A percentile compares a stretch with the other conserved stretches of the same genome.
phyloP scores from a whole-genome alignment of 1,140 invertebrate genomes.

The Megalopta genalis region DNA sequence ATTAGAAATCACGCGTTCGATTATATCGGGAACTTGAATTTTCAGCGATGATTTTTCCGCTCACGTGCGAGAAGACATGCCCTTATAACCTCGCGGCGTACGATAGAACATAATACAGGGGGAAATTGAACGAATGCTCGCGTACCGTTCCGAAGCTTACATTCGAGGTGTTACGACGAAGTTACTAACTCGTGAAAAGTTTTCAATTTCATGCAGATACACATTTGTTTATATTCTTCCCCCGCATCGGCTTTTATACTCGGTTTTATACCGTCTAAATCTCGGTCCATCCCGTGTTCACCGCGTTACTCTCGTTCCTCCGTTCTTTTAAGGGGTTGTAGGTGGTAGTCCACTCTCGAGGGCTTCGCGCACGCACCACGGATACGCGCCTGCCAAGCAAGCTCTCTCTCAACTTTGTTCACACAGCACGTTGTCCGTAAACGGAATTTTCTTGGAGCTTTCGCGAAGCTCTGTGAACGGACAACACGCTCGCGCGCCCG shows the following conservation, averaged over 20 bases:
- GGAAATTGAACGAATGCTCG: not conserved
- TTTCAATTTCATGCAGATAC: constrained; percentile 12
- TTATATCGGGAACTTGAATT: too few relatives aligned
- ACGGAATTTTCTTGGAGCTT: constrained; percentile 64
- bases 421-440: constrained; percentile 64
- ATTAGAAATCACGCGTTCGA: too few relatives aligned
- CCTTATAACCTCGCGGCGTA: not conserved
- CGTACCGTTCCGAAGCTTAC: not conserved
- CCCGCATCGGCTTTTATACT: not conserved
- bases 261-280: constrained; percentile 29
- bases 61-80: not conserved
- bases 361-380: constrained; percentile 58
- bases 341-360: constrained; percentile 21
- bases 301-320: too few relatives aligned
- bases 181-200: not conserved
- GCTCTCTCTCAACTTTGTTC: constrained; percentile 61
- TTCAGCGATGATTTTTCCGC: too few relatives aligned
- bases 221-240: constrained; percentile 21
- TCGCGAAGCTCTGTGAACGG: constrained; percentile 60
- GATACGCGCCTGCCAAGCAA: constrained; percentile 52
- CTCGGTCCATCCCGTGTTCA: constrained; percentile 4
- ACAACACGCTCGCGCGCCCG: constrained; percentile 39
- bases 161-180: not conserved
- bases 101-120: not conserved
- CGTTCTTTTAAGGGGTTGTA: not conserved